Percentiles rank a stretch among this genome's conserved stretches.
phyloP scores from a whole-genome alignment of 1,140 invertebrate species.

The Geopemphigus sp. region DNA sequence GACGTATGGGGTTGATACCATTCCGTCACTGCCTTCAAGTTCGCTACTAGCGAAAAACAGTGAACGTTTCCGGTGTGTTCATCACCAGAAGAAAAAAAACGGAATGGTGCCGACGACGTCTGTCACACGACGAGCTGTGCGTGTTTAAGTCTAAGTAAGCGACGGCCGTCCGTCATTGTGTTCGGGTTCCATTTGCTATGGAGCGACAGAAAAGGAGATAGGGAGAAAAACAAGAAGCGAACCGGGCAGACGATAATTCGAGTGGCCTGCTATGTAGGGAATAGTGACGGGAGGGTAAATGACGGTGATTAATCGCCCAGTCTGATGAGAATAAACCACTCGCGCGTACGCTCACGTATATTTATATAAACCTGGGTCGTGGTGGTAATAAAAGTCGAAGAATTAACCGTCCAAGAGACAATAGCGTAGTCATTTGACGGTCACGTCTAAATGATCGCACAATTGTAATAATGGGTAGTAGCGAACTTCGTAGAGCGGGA shows the following conservation, averaged over 20 bases:
- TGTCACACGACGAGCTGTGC: neutral
- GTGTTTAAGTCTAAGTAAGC: neutral
- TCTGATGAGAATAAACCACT: constrained; percentile 9
- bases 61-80: no score
- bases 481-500: no score
- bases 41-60: no score
- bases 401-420: constrained; percentile 11
- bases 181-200: neutral
- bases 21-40: no score
- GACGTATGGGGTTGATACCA: no score
- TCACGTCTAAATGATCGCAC: neutral
- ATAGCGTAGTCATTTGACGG: neutral
- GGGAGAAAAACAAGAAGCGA: neutral
- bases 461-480: no score
- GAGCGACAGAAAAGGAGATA: neutral
- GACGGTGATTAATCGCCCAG: neutral
- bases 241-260: neutral
- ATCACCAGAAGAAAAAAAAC: no score
- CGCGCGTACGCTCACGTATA: neutral
- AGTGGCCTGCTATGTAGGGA: neutral
- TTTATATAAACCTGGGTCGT: neutral
- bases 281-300: neutral
- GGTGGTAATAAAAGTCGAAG: constrained; percentile 20
- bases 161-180: neutral
- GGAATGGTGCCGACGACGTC: neutral